Base-by-base conservation (phyloP, 2,888 invertebrate species). In the Cataglyphis rosenhaueri region DNA sequence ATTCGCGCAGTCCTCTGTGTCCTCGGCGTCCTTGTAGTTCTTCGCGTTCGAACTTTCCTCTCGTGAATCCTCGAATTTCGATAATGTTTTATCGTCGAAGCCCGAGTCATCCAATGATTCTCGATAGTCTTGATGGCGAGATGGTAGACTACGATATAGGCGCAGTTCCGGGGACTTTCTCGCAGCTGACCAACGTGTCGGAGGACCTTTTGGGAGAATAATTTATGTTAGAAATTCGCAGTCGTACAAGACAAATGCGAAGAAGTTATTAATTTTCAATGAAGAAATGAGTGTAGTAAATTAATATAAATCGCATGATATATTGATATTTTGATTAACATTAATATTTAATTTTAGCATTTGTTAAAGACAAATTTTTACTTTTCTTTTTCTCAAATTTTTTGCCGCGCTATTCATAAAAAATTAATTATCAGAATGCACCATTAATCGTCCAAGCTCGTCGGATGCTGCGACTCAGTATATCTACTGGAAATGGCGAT, bases 361-460 rank as follows among this genome's bases (percentile, higher is more conserved):
- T 55, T 55, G 12, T 38, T 41, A 29, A 35, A 2, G 4, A 38
- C n/a, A 44, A 57, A 41, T 44, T 55, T 65, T 66, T n/a, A 25
- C 29, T 29, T 71, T 70, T 25, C 21, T 38, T 71, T 59, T 38
- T 10, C 15, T 52, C 15, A 9, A 35, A 61, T 18, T 61, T 62
- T 81, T 35, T 38, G 25, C 38, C 48, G 15, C 48, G 61, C 62
- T 57, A 41, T 59, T n/a, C 25, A 57, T 59, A 18, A 35, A 44
- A 41, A 59, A 78, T 70, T 70, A 59, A 78, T 73, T 66, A 35
- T 48, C 32, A 21, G 87, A 89, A 61, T 89, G 95, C 93, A 97
- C 97, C 96, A 89, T 97, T 97, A 92, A 97, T 97, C 82, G 97
- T 97, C 97, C 97, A 97, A 84, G 97, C 97, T 82, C 97, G 95